Base-by-base conservation (phyloP, 30 jellyfish, hydroid and myxozoan species). In the Aurelia sp. region DNA sequence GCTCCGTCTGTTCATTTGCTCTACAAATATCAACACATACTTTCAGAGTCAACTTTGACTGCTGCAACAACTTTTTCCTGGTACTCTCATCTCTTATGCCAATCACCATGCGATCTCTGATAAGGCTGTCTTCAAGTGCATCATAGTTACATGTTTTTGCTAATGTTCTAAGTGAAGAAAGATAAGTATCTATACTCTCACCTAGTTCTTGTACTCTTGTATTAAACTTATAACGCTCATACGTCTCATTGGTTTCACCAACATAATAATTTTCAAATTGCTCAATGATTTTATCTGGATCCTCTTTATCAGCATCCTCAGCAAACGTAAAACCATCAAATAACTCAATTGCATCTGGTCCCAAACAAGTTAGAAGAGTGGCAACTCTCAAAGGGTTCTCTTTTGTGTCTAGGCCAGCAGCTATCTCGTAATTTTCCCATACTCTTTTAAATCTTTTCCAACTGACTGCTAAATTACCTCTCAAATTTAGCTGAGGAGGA, bases 391-490 rank as follows among this genome's bases (percentile, higher is more conserved):
- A n/a, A n/a, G n/a, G n/a, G n/a, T n/a, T n/a, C n/a, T n/a, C n/a
- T n/a, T n/a, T n/a, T n/a, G n/a, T n/a, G n/a, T n/a, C n/a, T n/a
- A n/a, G n/a, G n/a, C n/a, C n/a, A n/a, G n/a, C n/a, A n/a, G n/a
- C n/a, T n/a, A n/a, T n/a, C n/a, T n/a, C n/a, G n/a, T n/a, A n/a
- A n/a, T n/a, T n/a, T n/a, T n/a, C n/a, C n/a, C n/a, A n/a, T n/a
- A n/a, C n/a, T n/a, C n/a, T n/a, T n/a, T n/a, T n/a, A n/a, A n/a
- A n/a, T n/a, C n/a, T n/a, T n/a, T n/a, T n/a, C n/a, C n/a, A n/a
- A n/a, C n/a, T n/a, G n/a, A n/a, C n/a, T n/a, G 80, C 80, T 67
- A 67, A 67, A 67, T 67, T 67, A 19, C 80, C 80, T 67, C 80
- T 21, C 59, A 67, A 67, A 67, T 67, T 67, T 33, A 67, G 80